Evolutionary conservation across 92 coral and sea anemone genomes (phyloP), one percentile per base, ranked within the genome.

Genomic region (Heteractis magnifica): DNA sequence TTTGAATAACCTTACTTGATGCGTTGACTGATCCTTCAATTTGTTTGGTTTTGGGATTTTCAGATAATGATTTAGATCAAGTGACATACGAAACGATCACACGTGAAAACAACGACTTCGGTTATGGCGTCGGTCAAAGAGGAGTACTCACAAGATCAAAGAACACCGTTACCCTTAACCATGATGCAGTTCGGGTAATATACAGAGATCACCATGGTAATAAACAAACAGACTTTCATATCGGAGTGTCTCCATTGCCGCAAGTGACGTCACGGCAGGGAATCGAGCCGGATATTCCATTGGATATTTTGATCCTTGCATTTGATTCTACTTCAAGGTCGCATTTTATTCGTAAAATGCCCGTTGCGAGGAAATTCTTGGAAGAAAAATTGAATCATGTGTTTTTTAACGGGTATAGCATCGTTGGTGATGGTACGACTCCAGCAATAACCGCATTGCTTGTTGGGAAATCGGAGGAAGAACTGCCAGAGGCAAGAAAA

Each of bases 301-400:
- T 92, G 77, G 86, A 92, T 56, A 83, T 92, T 9, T 62, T 92
- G 84, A 82, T 92, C 85, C 77, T 92, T 19, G 95, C 91, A 8
- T 83, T 92, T 79, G 95, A 92, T 72, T 92, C 95, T 13, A 87
- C 95, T 0, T 92, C 95, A 10, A 89, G 75, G n/a, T 86, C 93
- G 11, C 93, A 90, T 62, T 92, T 92, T 48, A 86, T 51, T 5
- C 83, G 95, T 26, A 92, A 92, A 77, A 81, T 92, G 79, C 91
- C 93, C 9, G 82, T 78, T 81, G 80, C 90, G 7, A 81, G 87
- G 48, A 73, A 81, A 52, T 73, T 80, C n/a, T 78, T 92, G 15
- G 62, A 75, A 26, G 78, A 92, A 58, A 87, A 89, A 44, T 83
- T 90, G 55, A 56, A 65, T 51, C 76, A 93, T 16, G 72, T 75